Evolutionary conservation across 2,888 invertebrate species (phyloP).

Genomic region (Alcis repandata): DNA sequence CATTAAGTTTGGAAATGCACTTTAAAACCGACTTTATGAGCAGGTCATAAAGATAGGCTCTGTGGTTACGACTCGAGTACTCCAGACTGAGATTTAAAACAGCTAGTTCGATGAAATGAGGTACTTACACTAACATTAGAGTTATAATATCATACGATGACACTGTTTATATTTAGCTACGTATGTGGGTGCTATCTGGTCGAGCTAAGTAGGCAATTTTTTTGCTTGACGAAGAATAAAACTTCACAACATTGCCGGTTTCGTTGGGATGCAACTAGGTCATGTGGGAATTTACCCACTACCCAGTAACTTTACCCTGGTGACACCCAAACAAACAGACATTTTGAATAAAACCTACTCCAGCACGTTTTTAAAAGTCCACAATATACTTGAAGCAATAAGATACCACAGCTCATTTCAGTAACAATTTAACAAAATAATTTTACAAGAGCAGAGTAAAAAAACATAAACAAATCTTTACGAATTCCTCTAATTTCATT

Average conservation of each 20-base stretch:
- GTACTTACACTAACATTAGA: slow-evolving; percentile 1
- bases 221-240: too few species aligned
- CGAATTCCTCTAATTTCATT: slow-evolving; percentile 29
- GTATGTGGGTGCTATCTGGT: too few species aligned
- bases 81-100: slow-evolving; percentile 43
- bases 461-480: slow-evolving; percentile 22
- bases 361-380: neutral
- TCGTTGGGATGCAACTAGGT: too few species aligned
- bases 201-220: too few species aligned
- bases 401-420: slow-evolving; percentile 2
- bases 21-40: slow-evolving; percentile 51
- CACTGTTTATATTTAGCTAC: too few species aligned
- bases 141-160: too few species aligned
- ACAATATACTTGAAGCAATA: slow-evolving; percentile 2
- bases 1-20: slow-evolving; percentile 37
- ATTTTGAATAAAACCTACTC: neutral
- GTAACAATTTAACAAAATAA: slow-evolving; percentile 7
- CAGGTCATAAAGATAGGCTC: slow-evolving; percentile 53
- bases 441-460: slow-evolving; percentile 7
- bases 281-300: too few species aligned
- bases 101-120: slow-evolving; percentile 24
- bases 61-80: slow-evolving; percentile 48
- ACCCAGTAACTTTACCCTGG: neutral
- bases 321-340: neutral
- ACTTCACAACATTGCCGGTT: too few species aligned